phyloP scores from a whole-genome alignment of 2,888 invertebrate genomes.

The Aphrophora alni region DNA sequence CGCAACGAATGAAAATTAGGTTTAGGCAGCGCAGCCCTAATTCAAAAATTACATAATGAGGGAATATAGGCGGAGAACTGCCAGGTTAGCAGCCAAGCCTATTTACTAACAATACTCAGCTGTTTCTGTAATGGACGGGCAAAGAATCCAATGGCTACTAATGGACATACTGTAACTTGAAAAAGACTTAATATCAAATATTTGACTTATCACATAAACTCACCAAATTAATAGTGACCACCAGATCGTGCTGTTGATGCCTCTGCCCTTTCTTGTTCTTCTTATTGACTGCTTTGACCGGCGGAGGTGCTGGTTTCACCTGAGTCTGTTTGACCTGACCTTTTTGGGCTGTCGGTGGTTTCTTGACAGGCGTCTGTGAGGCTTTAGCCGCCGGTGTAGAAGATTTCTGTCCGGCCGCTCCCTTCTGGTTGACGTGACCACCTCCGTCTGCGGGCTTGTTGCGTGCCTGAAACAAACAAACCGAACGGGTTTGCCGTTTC shows the following conservation, averaged over 20 bases:
- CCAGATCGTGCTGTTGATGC: conserved; percentile 80
- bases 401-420: conserved; percentile 35
- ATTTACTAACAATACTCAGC: no score
- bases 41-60: no score
- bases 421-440: conserved; percentile 75
- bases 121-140: no score
- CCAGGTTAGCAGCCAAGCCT: no score
- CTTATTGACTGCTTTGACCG: conserved; percentile 55
- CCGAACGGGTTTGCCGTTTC: no score
- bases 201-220: conserved; percentile 58
- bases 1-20: no score
- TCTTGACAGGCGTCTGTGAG: conserved; percentile 55
- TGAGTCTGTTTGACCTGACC: conserved; percentile 66
- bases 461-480: conserved; percentile 70
- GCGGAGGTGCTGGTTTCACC: conserved; percentile 28
- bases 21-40: no score
- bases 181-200: no score
- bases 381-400: conserved; percentile 53
- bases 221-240: conserved; percentile 83
- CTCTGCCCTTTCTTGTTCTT: conserved; percentile 79
- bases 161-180: no score
- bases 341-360: conserved; percentile 73
- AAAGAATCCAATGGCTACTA: no score
- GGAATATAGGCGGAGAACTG: no score
- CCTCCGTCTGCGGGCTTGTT: conserved; percentile 82